Base-by-base conservation (phyloP, 1,140 invertebrate genomes). In the Pantala flavescens region DNA sequence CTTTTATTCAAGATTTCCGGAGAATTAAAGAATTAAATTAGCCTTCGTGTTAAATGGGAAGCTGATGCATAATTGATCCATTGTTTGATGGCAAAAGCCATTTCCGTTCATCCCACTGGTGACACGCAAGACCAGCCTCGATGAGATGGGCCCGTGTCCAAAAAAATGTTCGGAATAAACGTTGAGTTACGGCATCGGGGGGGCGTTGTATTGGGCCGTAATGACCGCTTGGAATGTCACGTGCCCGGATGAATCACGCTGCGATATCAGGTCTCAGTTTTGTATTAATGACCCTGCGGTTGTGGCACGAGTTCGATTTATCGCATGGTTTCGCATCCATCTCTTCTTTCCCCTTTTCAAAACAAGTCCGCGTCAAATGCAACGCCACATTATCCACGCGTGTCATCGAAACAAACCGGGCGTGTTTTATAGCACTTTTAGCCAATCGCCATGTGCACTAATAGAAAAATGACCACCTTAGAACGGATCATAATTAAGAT, bases 261-360 rank as follows among this genome's bases (percentile, higher is more conserved):
- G 3, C 49, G 49, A 63, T 63, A 63, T 63, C 49, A 63, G 49
- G 49, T 63, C 49, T 63, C 49, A 63, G 49, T 63, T 63, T 63
- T 63, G 49, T 63, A 63, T 63, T 63, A 63, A 63, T 63, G 49
- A 63, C 49, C 3, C 14, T 63, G 49, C 49, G 49, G 49, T 63
- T 21, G 49, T 63, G 49, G 49, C 49, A 63, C 49, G 49, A 16
- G 49, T 63, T 63, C 49, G n/a, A 63, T 63, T 63, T 63, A 63
- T 63, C 49, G 49, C 49, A 63, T 12, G 49, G 28, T 36, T 36
- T 36, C 49, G 49, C 49, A 21, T 21, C 49, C 49, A 16, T 21
- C 49, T 16, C 16, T 21, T 63, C 49, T 63, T 63, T 63, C 12
- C 12, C 49, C 49, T 36, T 36, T 36, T 36, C 28, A 2, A 36